A percentile compares a stretch with the other conserved stretches of the same genome.
Conservation (phyloP, 2,888 invertebrate genomes). For the Dasysyrphus tricinctus region DNA sequence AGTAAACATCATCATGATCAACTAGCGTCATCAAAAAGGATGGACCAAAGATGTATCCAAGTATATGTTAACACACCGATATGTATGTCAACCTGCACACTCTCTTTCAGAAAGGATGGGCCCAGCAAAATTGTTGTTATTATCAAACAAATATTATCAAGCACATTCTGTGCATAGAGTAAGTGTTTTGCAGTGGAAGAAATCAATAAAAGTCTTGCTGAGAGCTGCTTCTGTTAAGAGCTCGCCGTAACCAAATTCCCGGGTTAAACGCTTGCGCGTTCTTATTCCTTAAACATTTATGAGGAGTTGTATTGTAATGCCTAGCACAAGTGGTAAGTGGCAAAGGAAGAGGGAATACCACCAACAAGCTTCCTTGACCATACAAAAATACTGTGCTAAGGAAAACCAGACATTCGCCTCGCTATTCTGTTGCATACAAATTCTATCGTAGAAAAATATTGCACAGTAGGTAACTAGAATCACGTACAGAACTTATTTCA, state of each 20-base stretch:
- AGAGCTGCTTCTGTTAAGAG: constrained; percentile 58
- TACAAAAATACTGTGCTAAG: constrained; percentile 37
- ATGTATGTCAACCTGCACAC: constrained; percentile 49
- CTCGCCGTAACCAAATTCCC: constrained; percentile 80
- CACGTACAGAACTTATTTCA: constrained; percentile 27
- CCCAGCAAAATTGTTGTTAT: constrained; percentile 65
- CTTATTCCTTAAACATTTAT: constrained; percentile 74
- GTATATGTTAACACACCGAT: constrained; percentile 40
- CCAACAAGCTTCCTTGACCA: constrained; percentile 59
- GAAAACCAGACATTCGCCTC: constrained; percentile 31
- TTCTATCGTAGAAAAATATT: constrained; percentile 24
- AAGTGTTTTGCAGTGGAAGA: constrained; percentile 66
- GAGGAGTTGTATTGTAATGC: constrained; percentile 53
- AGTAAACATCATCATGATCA: constrained; percentile 62
- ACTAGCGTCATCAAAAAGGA: constrained; percentile 41
- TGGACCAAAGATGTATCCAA: constrained; percentile 26
- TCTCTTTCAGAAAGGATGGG: constrained; percentile 65
- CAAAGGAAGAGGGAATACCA: constrained; percentile 50
- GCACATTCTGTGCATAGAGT: constrained; percentile 55
- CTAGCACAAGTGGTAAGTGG: constrained; percentile 46
- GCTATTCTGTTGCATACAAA: constrained; percentile 38
- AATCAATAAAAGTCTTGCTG: constrained; percentile 65
- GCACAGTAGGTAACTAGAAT: constrained; percentile 33
- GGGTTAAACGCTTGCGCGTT: constrained; percentile 83
- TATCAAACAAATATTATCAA: constrained; percentile 55